These are phyloP conservation scores for Odocoileus hemionus DNA, from an alignment of 2,113 vertebrate genomes.

Conservation along the genomic window DNA sequence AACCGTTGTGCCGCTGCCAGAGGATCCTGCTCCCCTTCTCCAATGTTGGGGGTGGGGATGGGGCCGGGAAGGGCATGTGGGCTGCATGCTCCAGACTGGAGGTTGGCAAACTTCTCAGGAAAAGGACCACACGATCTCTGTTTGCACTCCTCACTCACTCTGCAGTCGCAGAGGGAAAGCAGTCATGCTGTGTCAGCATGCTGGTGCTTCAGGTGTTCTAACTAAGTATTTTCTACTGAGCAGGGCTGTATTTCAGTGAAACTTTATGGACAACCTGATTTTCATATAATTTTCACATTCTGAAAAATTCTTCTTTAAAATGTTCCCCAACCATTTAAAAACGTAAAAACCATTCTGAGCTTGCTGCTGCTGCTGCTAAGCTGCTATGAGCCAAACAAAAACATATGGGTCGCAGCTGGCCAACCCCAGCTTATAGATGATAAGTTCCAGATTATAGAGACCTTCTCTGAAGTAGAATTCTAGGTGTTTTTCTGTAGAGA, in stretches of 20 bases:
- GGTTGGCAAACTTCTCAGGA: background rate
- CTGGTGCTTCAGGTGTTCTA: background rate
- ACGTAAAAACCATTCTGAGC: background rate
- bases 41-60: fast-evolving
- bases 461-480: background rate
- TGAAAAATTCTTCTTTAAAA: background rate
- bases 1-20: background rate
- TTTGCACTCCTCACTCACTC: background rate
- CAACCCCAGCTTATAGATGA: too few species aligned
- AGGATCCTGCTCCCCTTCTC: background rate
- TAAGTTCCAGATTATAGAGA: background rate
- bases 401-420: background rate
- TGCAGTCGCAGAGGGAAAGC: background rate
- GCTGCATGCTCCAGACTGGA: background rate
- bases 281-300: background rate
- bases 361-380: too few species aligned
- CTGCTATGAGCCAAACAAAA: background rate
- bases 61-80: background rate
- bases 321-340: background rate
- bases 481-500: background rate
- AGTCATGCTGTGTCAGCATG: fast-evolving
- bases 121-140: background rate
- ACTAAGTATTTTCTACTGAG: background rate
- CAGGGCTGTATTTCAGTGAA: background rate
- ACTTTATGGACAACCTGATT: background rate